Conservation (phyloP, 2,888 invertebrate genomes). For the Sarcophaga caerulescens region DNA sequence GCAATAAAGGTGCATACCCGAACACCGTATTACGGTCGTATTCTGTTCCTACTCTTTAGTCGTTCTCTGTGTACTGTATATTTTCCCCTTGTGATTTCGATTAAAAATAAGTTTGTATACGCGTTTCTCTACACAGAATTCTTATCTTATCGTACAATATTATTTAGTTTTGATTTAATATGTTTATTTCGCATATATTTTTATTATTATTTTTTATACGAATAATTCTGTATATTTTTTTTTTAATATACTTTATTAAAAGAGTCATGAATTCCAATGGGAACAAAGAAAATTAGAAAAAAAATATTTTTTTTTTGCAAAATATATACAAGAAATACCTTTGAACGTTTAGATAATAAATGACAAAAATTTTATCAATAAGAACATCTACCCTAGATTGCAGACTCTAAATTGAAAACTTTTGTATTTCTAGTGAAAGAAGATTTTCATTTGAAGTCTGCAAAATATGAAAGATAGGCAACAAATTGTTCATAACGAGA, state of each 20-base stretch:
- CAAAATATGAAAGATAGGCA: too few species aligned
- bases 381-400: too few species aligned
- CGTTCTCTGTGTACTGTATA: not conserved
- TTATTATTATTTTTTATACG: not conserved
- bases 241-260: not conserved
- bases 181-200: constrained; percentile 1
- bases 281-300: not conserved
- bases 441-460: too few species aligned
- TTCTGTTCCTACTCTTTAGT: too few species aligned
- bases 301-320: not conserved
- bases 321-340: not conserved
- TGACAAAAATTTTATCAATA: not conserved
- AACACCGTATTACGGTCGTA: too few species aligned
- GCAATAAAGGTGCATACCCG: too few species aligned
- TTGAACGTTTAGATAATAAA: constrained; percentile 7
- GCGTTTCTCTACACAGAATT: not conserved
- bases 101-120: not conserved
- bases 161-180: constrained; percentile 24
- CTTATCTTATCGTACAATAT: constrained; percentile 43
- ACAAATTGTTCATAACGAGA: too few species aligned
- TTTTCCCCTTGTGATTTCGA: not conserved
- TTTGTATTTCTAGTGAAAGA: too few species aligned
- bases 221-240: not conserved
- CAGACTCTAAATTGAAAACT: too few species aligned
- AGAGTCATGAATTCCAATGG: not conserved